Evolutionary conservation across 2,113 vertebrate species (phyloP).

Genomic region (Macroglossus sobrinus): DNA sequence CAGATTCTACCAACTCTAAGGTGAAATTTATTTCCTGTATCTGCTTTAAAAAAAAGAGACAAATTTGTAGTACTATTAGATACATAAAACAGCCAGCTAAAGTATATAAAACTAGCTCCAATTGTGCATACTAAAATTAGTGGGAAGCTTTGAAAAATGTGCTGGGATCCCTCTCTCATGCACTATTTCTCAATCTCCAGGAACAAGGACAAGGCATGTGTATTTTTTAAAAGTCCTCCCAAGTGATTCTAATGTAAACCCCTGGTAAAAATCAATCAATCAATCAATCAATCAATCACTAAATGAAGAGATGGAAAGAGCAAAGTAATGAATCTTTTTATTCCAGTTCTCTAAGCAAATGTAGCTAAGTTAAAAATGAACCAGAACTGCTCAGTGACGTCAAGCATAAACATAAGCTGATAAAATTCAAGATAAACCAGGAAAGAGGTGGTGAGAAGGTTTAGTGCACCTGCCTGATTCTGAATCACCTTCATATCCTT

Average conservation of each 20-base stretch:
- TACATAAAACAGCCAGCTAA: not conserved
- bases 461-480: not conserved
- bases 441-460: not conserved
- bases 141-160: not conserved
- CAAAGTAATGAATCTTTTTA: not conserved
- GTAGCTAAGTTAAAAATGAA: not conserved
- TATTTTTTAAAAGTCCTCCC: not conserved
- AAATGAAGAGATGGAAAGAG: not conserved
- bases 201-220: not conserved
- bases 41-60: not conserved
- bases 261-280: not conserved
- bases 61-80: not conserved
- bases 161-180: not conserved
- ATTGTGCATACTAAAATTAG: not conserved
- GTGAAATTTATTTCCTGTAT: not conserved
- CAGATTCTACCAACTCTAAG: not conserved
- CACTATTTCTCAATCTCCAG: not conserved
- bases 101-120: not conserved
- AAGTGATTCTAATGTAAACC: not conserved
- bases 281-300: not conserved
- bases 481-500: not conserved
- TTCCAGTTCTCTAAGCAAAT: not conserved
- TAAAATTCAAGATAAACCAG: not conserved
- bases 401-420: not conserved
- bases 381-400: not conserved